A percentile compares a stretch with the other conserved stretches of the same genome.
Evolutionary conservation across 2,113 vertebrate genomes (phyloP).

Genomic region (Lonchura striata): DNA sequence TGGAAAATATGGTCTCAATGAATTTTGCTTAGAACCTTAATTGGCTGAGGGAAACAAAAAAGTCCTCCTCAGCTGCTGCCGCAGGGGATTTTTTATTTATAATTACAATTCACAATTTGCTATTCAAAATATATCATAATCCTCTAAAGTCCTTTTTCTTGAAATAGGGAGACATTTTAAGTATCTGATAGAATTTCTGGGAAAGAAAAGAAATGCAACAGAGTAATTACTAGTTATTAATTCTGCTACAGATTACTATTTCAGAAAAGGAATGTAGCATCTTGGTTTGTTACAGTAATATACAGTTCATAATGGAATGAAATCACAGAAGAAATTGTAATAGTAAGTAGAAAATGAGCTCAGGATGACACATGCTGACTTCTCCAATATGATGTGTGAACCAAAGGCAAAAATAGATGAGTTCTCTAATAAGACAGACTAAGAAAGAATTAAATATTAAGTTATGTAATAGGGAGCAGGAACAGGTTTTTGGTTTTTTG

Average conservation of each 20-base stretch:
- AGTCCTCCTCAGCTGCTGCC: neutral
- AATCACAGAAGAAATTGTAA: neutral
- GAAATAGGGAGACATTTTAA: neutral
- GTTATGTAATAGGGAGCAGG: neutral
- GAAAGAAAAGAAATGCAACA: neutral
- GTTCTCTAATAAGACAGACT: neutral
- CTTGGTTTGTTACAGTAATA: neutral
- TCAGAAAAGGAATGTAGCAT: neutral
- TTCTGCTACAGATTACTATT: neutral
- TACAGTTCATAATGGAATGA: neutral
- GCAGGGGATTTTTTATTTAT: neutral
- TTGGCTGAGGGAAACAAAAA: neutral
- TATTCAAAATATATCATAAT: neutral
- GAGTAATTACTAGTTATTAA: neutral
- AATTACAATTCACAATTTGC: neutral
- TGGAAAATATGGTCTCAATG: neutral
- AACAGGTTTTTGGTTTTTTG: neutral
- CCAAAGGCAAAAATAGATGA: neutral
- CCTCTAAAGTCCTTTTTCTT: neutral
- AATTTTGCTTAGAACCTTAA: neutral
- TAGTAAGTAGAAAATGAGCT: neutral
- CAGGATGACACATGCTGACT: neutral
- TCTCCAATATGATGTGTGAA: neutral
- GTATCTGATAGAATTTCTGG: neutral
- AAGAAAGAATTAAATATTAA: neutral